Conservation (phyloP, 2,888 invertebrate species). For the Phorcus lineatus region DNA sequence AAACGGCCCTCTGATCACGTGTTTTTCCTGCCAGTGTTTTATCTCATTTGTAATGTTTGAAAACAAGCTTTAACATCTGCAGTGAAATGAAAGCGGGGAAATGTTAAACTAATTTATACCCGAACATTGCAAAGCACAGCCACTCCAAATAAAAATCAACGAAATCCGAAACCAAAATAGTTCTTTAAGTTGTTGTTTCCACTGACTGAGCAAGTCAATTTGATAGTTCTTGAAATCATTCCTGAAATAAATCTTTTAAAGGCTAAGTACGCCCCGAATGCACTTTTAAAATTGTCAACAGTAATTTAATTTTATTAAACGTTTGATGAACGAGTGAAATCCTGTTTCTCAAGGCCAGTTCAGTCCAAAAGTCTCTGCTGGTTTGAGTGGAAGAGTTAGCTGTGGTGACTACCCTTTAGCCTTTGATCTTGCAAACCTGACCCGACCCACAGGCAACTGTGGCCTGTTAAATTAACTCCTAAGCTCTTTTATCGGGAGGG, state of each 20-base stretch:
- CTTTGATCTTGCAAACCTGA: conserved; percentile 21
- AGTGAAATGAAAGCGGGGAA: too few relatives aligned
- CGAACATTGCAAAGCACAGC: too few relatives aligned
- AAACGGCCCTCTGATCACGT: neutral
- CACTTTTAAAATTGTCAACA: conserved; percentile 8
- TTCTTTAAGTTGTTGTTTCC: neutral
- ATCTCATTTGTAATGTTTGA: too few relatives aligned
- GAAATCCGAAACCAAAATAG: too few relatives aligned
- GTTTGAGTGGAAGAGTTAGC: neutral
- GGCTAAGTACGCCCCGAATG: neutral
- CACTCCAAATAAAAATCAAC: too few relatives aligned
- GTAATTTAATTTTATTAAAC: conserved; percentile 21
- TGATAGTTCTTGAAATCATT: too few relatives aligned
- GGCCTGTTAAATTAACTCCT: conserved; percentile 24
- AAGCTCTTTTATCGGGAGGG: conserved; percentile 16
- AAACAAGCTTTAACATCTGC: too few relatives aligned
- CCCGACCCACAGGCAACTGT: neutral
- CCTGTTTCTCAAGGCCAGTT: neutral
- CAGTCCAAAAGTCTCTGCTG: neutral
- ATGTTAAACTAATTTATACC: too few relatives aligned
- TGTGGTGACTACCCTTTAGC: neutral
- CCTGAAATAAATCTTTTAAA: neutral
- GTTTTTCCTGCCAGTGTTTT: too few relatives aligned
- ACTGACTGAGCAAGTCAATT: neutral
- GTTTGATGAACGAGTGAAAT: conserved; percentile 3